Evolutionary conservation across 2,888 invertebrate genomes (phyloP).

Genomic region (Catocala sponsa): DNA sequence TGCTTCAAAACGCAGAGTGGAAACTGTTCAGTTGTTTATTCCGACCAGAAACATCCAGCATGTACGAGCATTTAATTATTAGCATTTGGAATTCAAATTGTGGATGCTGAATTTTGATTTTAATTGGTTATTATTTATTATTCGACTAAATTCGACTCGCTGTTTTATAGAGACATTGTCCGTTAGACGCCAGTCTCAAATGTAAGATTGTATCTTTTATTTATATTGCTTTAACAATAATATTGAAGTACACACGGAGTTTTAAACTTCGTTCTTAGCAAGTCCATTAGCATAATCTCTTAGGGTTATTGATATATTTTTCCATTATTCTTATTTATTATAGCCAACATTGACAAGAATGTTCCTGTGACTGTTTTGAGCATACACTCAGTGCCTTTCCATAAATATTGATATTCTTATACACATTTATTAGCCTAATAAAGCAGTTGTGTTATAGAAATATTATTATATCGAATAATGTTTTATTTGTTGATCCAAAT

Average conservation of each 20-base stretch:
- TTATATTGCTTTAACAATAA: constrained; percentile 37
- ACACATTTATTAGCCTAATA: constrained; percentile 24
- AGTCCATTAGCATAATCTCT: constrained; percentile 37
- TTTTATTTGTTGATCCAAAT: constrained; percentile 34
- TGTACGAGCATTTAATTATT: constrained; percentile 22
- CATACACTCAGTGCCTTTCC: constrained; percentile 40
- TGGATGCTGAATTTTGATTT: constrained; percentile 15
- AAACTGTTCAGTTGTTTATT: constrained; percentile 22
- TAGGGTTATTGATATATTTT: constrained; percentile 25
- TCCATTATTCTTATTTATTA: constrained; percentile 13
- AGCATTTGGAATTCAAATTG: constrained; percentile 19
- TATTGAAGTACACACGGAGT: constrained; percentile 32
- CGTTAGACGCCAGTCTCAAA: constrained; percentile 32
- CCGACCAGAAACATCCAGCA: constrained; percentile 26
- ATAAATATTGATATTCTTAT: constrained; percentile 33
- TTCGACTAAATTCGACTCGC: constrained; percentile 13
- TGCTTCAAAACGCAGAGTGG: constrained; percentile 24
- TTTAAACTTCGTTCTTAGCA: constrained; percentile 17
- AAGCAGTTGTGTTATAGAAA: constrained; percentile 32
- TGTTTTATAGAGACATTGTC: constrained; percentile 14
- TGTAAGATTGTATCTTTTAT: constrained; percentile 28
- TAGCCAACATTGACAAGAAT: constrained; percentile 32
- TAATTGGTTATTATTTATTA: constrained; percentile 29
- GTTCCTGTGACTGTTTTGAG: constrained; percentile 24
- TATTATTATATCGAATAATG: constrained; percentile 23